Evolutionary conservation across 2,797 vertebrate species (phyloP), one percentile per base, ranked within the genome.

Genomic region (Ciconia nigra): DNA sequence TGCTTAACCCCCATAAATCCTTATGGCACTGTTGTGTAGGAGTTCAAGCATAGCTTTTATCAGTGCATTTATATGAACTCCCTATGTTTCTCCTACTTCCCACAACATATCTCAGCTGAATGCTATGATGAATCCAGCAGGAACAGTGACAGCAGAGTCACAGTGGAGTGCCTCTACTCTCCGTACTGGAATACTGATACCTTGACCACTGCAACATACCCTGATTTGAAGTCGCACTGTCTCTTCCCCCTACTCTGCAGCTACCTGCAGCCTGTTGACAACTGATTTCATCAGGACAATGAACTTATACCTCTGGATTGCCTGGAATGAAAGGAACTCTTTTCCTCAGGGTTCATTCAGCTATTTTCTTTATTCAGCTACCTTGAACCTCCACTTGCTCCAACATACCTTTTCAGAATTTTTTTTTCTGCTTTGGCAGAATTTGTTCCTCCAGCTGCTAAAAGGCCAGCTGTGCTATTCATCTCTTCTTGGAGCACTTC

Each of bases 241-340:
- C 19, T 82, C 66, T 87, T 87, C 25, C 25, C 71, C 29, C 39
- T 44, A 6, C 31, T 79, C 42, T 39, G 46, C 49, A 76, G 16
- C 61, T 54, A 58, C 69, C 42, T 62, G 59, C 54, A 90, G 54
- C 58, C 51, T 93, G 72, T 24, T 94, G 88, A 82, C 66, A 78
- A 84, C 42, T 78, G 46, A 81, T 79, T 94, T 90, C 80, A 93
- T 69, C 73, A 62, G 88, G 66, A 93, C 90, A 82, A 92, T 84
- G 86, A 95, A 84, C 49, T 91, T 89, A 84, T 3, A 69, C 39
- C 58, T 89, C 81, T 79, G 95, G 83, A 95, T 87, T 96, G 80
- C 66, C 66, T 93, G 96, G 92, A 95, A 97, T 94, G 94, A 96
- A 66, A 93, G 86, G 86, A 97, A 96, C 81, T 97, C 88, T 65